These are phyloP conservation scores for Coenonympha glycerion DNA, from an alignment of 2,888 invertebrate species.

Conservation along the genomic window DNA sequence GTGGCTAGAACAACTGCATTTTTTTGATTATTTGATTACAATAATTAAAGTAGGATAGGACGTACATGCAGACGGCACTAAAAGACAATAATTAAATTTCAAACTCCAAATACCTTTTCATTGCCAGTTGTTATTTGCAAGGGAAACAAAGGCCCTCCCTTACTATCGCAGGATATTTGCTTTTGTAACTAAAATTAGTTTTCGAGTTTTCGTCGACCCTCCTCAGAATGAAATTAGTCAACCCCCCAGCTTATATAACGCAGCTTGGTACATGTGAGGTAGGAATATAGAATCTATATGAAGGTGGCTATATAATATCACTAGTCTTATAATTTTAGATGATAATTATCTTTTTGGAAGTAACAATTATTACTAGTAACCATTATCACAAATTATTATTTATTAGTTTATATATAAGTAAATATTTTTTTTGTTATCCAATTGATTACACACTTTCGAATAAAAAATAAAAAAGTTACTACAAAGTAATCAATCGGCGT, in stretches of 20 bases:
- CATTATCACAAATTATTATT: no score
- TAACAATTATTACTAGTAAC: no score
- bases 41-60: background rate
- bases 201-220: conserved; percentile 55
- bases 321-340: background rate
- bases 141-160: conserved; percentile 38
- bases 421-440: no score
- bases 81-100: conserved; percentile 45
- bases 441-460: no score
- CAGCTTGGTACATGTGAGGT: conserved; percentile 3
- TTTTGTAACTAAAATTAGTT: conserved; percentile 66
- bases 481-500: no score
- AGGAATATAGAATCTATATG: background rate
- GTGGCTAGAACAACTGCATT: background rate
- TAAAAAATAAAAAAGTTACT: no score
- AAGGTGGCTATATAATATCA: background rate
- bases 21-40: background rate
- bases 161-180: conserved; percentile 50
- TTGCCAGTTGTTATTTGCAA: conserved; percentile 34
- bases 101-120: conserved; percentile 37
- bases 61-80: conserved; percentile 9
- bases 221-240: conserved; percentile 52
- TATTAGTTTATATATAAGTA: no score
- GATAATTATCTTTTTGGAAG: no score
- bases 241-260: conserved; percentile 34